Evolutionary conservation across 2,113 vertebrate species (phyloP).

Genomic region (Rhabdornis inornatus): DNA sequence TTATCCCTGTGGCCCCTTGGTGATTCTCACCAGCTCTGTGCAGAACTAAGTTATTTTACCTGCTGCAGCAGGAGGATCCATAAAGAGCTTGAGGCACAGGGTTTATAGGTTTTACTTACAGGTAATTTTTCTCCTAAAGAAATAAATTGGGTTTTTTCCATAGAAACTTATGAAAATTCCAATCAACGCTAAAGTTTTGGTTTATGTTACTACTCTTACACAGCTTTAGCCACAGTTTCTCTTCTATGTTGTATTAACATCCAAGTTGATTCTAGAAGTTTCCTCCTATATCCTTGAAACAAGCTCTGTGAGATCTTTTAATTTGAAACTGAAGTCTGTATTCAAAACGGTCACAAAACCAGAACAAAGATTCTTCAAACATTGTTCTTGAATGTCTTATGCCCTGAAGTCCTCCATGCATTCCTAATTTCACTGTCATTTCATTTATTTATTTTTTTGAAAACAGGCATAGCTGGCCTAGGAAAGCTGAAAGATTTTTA

Average conservation of each 20-base stretch:
- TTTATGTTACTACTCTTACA: background rate
- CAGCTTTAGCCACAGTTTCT: background rate
- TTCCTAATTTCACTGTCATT: background rate
- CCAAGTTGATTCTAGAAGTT: background rate
- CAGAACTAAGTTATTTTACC: background rate
- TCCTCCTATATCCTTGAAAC: background rate
- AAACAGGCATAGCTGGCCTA: background rate
- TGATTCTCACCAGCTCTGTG: background rate
- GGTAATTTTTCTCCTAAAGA: background rate
- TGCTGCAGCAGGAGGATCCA: background rate
- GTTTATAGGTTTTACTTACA: background rate
- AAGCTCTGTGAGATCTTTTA: background rate
- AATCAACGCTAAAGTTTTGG: background rate
- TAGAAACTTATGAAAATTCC: background rate
- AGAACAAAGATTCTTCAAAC: background rate
- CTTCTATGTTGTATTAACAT: background rate
- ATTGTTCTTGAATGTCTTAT: background rate
- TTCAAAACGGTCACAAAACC: background rate
- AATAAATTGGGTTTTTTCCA: background rate
- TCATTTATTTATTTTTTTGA: background rate
- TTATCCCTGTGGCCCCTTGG: background rate
- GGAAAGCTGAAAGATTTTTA: background rate
- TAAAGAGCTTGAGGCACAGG: background rate
- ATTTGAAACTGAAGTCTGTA: background rate
- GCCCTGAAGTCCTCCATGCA: background rate